These are phyloP conservation scores for Trissoscelio sp. DNA, from an alignment of 2,888 invertebrate genomes.

Conservation along the genomic window DNA sequence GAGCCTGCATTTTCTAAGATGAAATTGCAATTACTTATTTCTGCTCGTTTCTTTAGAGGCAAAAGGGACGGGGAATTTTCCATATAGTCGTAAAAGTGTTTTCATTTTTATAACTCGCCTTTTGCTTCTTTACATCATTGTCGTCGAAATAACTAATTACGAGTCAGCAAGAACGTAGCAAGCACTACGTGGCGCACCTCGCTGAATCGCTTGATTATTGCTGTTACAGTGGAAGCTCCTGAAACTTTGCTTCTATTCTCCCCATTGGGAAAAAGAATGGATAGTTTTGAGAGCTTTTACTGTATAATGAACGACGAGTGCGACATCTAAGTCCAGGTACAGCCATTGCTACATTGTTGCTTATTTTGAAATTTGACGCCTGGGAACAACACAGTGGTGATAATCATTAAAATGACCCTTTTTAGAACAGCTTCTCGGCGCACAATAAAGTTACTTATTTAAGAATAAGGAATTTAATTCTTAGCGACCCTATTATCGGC, in stretches of 20 bases:
- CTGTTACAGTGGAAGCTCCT: conserved; percentile 48
- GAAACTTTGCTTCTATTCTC: neutral
- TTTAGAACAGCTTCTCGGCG: conserved; percentile 49
- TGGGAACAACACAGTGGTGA: conserved; percentile 50
- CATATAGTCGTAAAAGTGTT: neutral
- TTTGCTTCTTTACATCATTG: conserved; percentile 28
- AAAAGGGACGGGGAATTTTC: conserved; percentile 15
- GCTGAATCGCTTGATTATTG: conserved; percentile 61
- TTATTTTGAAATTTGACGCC: conserved; percentile 34
- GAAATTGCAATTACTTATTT: conserved; percentile 44
- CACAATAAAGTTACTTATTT: conserved; percentile 6
- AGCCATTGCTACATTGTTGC: conserved; percentile 59
- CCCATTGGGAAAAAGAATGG: neutral
- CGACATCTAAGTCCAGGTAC: conserved; percentile 43
- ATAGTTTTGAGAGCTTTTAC: conserved; percentile 28
- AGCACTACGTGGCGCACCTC: conserved; percentile 34
- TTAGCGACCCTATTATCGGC: conserved; percentile 18
- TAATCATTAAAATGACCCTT: conserved; percentile 58
- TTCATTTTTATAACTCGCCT: conserved; percentile 6
- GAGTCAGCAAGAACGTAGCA: conserved; percentile 61
- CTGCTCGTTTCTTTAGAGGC: conserved; percentile 26
- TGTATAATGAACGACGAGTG: conserved; percentile 29
- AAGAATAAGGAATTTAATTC: conserved; percentile 15
- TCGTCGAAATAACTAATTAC: conserved; percentile 45
- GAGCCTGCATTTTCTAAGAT: conserved; percentile 36